These are phyloP conservation scores for Xylocopa sonorina DNA, from an alignment of 1,140 invertebrate genomes.

Conservation along the genomic window DNA sequence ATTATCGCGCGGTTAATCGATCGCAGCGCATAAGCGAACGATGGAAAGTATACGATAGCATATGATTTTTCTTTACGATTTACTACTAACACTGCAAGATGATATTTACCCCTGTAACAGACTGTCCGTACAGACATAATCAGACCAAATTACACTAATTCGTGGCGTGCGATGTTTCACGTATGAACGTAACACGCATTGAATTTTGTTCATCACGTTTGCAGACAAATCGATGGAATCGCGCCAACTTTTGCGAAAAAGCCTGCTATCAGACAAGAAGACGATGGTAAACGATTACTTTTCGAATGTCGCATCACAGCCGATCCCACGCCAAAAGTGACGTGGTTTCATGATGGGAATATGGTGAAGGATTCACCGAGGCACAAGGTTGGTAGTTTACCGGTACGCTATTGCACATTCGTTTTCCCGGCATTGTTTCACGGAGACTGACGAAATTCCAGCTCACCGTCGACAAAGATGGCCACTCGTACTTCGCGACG, in stretches of 20 bases:
- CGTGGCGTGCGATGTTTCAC: not conserved
- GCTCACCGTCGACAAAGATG: conserved; percentile 94
- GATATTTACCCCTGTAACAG: not conserved
- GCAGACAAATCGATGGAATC: conserved; percentile 97
- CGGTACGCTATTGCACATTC: not conserved
- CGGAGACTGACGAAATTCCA: conserved; percentile 79
- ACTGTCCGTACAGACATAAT: too few species aligned
- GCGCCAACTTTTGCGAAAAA: conserved; percentile 99
- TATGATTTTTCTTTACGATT: too few species aligned
- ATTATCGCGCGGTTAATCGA: not conserved
- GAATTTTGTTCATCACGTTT: conserved; percentile 16
- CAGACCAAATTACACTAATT: not conserved
- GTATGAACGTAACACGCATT: too few species aligned
- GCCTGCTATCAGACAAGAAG: conserved; percentile 97
- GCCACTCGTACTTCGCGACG: conserved; percentile 95
- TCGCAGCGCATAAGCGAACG: not conserved
- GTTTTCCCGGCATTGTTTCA: not conserved
- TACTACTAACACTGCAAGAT: not conserved
- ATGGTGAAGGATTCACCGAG: conserved; percentile 89
- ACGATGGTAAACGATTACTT: conserved; percentile 96
- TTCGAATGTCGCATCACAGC: conserved; percentile 98
- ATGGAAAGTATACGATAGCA: too few species aligned
- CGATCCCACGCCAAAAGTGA: conserved; percentile 94
- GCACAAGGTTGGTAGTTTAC: conserved; percentile 87
- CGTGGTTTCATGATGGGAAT: conserved; percentile 95